Evolutionary conservation across 2,113 vertebrate species (phyloP).

Genomic region (Oreochromis aureus): DNA sequence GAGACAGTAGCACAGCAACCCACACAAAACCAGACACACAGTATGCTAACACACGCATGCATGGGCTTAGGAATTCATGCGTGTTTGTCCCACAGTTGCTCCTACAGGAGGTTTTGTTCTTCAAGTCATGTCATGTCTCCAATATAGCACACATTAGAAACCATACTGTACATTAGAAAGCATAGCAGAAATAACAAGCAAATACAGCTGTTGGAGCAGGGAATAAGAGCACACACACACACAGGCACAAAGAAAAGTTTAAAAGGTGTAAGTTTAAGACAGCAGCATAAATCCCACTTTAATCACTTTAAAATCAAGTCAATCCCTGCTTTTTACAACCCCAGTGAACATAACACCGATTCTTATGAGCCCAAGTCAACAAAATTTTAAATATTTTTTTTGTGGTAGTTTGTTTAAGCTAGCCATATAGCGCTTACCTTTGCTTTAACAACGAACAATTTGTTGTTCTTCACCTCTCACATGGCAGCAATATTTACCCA

Average conservation of each 20-base stretch:
- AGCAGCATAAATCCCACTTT: not conserved
- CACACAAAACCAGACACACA: not conserved
- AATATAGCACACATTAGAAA: not conserved
- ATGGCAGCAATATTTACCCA: not conserved
- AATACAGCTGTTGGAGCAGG: no score
- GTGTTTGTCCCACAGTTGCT: not conserved
- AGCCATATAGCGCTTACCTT: not conserved
- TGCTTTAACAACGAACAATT: not conserved
- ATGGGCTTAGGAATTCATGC: not conserved
- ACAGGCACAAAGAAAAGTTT: no score
- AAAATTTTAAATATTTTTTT: fast-evolving
- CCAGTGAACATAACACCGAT: not conserved
- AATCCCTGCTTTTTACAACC: not conserved
- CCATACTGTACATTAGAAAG: not conserved
- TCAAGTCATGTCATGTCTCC: not conserved
- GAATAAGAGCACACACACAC: not conserved
- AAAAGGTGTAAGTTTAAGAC: not conserved
- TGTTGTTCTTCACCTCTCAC: not conserved
- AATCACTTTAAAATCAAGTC: not conserved
- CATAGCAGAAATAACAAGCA: not conserved
- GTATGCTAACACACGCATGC: not conserved
- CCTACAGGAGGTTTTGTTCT: not conserved
- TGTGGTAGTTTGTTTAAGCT: not conserved
- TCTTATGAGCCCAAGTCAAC: not conserved
- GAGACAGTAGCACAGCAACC: not conserved